These are phyloP conservation scores for Agelastica alni DNA, from an alignment of 2,888 invertebrate species.

Conservation along the genomic window DNA sequence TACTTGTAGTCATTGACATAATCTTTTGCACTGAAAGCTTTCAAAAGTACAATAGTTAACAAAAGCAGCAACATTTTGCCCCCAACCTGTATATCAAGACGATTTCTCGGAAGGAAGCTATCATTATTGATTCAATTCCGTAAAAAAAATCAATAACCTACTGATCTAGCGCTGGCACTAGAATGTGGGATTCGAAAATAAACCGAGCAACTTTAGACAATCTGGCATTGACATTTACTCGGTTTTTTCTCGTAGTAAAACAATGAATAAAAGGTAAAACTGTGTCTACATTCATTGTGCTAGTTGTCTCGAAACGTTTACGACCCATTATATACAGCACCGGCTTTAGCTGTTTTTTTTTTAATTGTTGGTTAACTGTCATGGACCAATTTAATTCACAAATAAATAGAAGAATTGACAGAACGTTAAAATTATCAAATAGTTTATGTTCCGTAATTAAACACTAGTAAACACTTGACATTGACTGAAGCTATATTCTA, in stretches of 20 bases:
- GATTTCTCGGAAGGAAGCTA: too few species aligned
- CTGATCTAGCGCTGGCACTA: conserved; percentile 14
- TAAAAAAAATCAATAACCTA: conserved; percentile 21
- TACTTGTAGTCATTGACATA: background rate
- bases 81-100: too few species aligned
- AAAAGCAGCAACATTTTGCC: too few species aligned
- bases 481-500: too few species aligned
- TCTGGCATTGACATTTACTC: conserved; percentile 25
- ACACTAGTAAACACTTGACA: too few species aligned
- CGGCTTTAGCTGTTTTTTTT: background rate
- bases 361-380: too few species aligned
- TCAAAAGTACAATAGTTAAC: too few species aligned
- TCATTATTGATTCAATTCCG: too few species aligned
- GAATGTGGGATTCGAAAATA: conserved; percentile 7
- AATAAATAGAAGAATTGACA: too few species aligned
- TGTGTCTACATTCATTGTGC: conserved; percentile 14
- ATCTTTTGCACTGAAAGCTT: too few species aligned
- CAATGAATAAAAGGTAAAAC: conserved; percentile 20
- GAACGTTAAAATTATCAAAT: too few species aligned
- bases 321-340: background rate
- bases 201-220: conserved; percentile 7
- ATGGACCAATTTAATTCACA: background rate
- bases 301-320: conserved; percentile 15
- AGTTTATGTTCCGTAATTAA: too few species aligned
- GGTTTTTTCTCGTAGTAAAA: conserved; percentile 17